Conservation (phyloP, 2,113 vertebrate genomes). For the Maccullochella peelii region DNA sequence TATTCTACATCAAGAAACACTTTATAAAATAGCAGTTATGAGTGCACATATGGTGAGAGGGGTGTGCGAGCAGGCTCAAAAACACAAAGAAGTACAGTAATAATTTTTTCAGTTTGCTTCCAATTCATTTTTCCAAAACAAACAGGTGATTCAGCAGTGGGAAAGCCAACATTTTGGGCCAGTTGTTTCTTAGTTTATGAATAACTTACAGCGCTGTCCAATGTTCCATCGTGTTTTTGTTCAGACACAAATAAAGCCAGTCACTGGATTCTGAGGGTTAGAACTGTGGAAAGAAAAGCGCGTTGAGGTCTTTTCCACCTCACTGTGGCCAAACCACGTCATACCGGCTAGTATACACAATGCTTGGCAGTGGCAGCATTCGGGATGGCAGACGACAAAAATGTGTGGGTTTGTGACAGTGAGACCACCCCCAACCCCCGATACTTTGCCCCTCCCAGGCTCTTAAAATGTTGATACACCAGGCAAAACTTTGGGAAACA, state of each 20-base stretch:
- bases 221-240: conserved; percentile 69
- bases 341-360: conserved; percentile 50
- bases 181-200: conserved; percentile 58
- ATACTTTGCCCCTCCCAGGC: conserved; percentile 9
- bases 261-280: conserved; percentile 45
- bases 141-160: conserved; percentile 77
- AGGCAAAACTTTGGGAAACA: conserved; percentile 4
- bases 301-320: conserved; percentile 75
- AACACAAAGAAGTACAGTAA: conserved; percentile 66
- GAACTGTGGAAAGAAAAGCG: conserved; percentile 66
- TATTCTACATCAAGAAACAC: conserved; percentile 60
- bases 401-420: conserved; percentile 60
- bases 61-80: conserved; percentile 9
- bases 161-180: conserved; percentile 47
- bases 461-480: conserved; percentile 18
- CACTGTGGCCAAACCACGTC: conserved; percentile 69
- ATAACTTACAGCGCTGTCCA: conserved; percentile 57
- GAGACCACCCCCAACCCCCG: conserved; percentile 52
- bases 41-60: conserved; percentile 28
- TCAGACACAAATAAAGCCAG: conserved; percentile 57
- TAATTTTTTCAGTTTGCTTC: conserved; percentile 29
- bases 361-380: conserved; percentile 33
- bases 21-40: conserved; percentile 52
- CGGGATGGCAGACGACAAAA: conserved; percentile 37
- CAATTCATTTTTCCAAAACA: conserved; percentile 76